Evolutionary conservation across 2,113 vertebrate genomes (phyloP).

Genomic region (Pitta sordida): DNA sequence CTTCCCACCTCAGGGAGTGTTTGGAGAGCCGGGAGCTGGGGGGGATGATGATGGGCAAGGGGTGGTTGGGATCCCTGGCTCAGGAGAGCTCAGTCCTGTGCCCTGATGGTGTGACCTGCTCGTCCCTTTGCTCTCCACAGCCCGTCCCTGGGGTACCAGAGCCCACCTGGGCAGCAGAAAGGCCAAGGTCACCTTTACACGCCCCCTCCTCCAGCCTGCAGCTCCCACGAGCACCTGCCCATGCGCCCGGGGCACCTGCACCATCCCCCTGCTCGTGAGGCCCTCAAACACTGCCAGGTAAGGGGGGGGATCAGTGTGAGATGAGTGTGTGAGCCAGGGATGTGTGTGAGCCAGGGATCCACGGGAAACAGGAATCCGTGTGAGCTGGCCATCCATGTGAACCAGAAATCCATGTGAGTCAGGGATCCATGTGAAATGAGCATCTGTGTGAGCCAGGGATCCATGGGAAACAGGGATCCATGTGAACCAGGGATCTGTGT

Average conservation of each 20-base stretch:
- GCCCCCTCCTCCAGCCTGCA: constrained; percentile 51
- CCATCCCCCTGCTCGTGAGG: constrained; percentile 70
- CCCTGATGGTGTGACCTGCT: neutral
- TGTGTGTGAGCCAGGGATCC: too few species aligned
- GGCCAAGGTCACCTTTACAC: constrained; percentile 77
- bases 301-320: neutral
- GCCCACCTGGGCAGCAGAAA: constrained; percentile 84
- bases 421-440: too few species aligned
- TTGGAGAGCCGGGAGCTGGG: neutral
- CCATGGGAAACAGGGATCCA: too few species aligned
- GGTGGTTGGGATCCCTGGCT: neutral
- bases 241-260: constrained; percentile 51
- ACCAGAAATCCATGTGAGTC: accelerated
- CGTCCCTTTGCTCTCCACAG: constrained; percentile 63
- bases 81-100: neutral
- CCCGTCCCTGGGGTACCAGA: constrained; percentile 86
- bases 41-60: neutral
- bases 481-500: neutral
- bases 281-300: constrained; percentile 88
- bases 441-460: neutral
- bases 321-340: accelerated
- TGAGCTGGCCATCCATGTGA: neutral
- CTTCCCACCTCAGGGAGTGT: neutral
- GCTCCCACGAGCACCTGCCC: constrained; percentile 76
- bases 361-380: too few species aligned